A percentile compares a stretch with the other conserved stretches of the same genome.
Conservation (phyloP, 2,113 vertebrate genomes). For the Grallaria varia region DNA sequence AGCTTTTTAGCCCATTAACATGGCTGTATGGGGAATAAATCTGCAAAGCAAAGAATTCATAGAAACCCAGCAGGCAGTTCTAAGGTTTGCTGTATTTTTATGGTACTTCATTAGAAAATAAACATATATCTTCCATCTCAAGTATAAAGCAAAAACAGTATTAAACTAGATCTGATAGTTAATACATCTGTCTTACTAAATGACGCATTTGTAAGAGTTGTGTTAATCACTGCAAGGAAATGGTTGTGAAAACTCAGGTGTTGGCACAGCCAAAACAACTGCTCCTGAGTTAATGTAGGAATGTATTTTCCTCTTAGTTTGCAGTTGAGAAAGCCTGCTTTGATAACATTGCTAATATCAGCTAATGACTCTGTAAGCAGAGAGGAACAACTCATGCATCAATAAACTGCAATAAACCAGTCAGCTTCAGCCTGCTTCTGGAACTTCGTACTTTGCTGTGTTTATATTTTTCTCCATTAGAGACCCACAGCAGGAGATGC, state of each 20-base stretch:
- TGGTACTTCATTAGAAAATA: background rate
- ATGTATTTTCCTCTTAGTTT: background rate
- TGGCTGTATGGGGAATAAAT: conserved; percentile 5
- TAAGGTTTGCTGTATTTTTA: background rate
- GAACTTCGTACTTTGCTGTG: background rate
- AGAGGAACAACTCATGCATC: background rate
- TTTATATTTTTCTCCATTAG: conserved; percentile 36
- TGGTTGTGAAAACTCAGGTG: background rate
- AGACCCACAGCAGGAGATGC: background rate
- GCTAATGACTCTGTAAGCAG: background rate
- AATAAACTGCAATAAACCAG: conserved; percentile 17
- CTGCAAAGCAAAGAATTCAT: background rate
- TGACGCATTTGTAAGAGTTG: background rate
- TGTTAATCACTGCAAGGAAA: background rate
- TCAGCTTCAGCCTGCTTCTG: background rate
- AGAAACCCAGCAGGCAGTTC: conserved; percentile 14
- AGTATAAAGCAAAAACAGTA: background rate
- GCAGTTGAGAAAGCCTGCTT: background rate
- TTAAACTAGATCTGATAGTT: background rate
- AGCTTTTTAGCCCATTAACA: conserved; percentile 40
- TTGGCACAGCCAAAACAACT: background rate
- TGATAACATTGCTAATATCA: background rate
- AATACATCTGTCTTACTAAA: background rate
- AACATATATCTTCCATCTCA: background rate
- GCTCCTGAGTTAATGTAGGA: background rate